These are phyloP conservation scores for Linyphia triangularis DNA, from an alignment of 2,888 invertebrate genomes.

Conservation along the genomic window DNA sequence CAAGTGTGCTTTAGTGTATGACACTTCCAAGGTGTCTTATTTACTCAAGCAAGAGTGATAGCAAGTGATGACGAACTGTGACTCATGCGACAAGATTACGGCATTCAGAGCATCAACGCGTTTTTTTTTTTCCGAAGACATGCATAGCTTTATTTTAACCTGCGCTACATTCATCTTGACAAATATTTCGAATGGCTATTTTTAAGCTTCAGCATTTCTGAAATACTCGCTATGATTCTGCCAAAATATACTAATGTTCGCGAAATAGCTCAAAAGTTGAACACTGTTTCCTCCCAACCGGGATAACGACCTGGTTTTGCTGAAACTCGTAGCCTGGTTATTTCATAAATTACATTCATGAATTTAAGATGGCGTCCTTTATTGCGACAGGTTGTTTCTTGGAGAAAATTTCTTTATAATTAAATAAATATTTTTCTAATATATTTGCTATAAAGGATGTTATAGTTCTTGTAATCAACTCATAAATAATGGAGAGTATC, in stretches of 20 bases:
- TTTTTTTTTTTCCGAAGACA: conserved; percentile 30
- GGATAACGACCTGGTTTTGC: background rate
- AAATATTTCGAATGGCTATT: conserved; percentile 49
- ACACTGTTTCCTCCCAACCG: background rate
- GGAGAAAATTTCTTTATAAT: too few species aligned
- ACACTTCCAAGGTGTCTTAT: background rate
- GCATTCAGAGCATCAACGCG: conserved; percentile 45
- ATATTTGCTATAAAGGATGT: too few species aligned
- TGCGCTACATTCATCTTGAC: conserved; percentile 47
- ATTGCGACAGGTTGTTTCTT: too few species aligned
- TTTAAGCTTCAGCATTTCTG: conserved; percentile 41
- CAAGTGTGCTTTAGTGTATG: background rate
- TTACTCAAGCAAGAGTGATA: background rate
- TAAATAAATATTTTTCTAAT: too few species aligned
- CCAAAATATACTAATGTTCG: conserved; percentile 43
- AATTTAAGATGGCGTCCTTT: too few species aligned
- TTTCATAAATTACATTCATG: too few species aligned
- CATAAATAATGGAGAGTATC: too few species aligned
- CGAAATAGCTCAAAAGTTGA: background rate
- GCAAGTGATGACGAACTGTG: conserved; percentile 4
- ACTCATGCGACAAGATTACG: conserved; percentile 9
- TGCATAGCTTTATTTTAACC: conserved; percentile 46
- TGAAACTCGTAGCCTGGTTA: background rate
- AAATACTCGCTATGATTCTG: background rate
- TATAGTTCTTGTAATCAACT: too few species aligned